phyloP scores from a whole-genome alignment of 2,888 invertebrate genomes.

The Phyto melanocephala region DNA sequence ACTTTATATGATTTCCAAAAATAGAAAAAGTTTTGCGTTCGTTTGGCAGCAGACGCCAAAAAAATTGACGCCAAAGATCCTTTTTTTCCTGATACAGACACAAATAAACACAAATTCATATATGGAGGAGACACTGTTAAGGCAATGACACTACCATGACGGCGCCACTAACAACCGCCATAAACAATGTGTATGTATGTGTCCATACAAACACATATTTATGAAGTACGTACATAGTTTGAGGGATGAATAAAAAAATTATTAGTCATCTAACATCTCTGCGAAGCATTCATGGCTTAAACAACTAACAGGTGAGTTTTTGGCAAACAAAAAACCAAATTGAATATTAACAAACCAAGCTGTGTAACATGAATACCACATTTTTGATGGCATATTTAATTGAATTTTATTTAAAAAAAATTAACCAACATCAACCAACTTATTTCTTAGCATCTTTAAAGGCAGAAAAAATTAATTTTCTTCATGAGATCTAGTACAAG shows the following conservation, averaged over 20 bases:
- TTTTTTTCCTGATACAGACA: slow-evolving; percentile 46
- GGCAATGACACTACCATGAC: slow-evolving; percentile 53
- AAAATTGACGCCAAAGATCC: slow-evolving; percentile 57
- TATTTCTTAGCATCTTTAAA: slow-evolving; percentile 24
- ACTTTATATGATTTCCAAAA: not conserved
- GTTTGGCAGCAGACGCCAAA: slow-evolving; percentile 61
- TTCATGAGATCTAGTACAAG: slow-evolving; percentile 8
- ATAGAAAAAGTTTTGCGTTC: slow-evolving; percentile 25
- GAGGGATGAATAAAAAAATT: slow-evolving; percentile 15
- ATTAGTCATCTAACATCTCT: not conserved
- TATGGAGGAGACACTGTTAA: slow-evolving; percentile 19
- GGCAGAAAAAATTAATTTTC: slow-evolving; percentile 19
- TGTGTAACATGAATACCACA: no score
- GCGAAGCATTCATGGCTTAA: not conserved
- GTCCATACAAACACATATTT: not conserved
- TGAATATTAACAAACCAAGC: not conserved
- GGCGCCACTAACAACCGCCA: slow-evolving; percentile 54
- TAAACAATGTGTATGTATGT: not conserved
- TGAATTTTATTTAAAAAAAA: slow-evolving; percentile 40
- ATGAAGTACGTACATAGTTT: not conserved
- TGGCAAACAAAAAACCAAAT: not conserved
- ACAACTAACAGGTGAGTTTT: slow-evolving; percentile 1
- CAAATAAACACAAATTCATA: slow-evolving; percentile 50
- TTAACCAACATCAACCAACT: slow-evolving; percentile 35
- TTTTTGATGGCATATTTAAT: not conserved